These are phyloP conservation scores for Chydorus sphaericus DNA, from an alignment of 2,888 invertebrate genomes.

Conservation along the genomic window DNA sequence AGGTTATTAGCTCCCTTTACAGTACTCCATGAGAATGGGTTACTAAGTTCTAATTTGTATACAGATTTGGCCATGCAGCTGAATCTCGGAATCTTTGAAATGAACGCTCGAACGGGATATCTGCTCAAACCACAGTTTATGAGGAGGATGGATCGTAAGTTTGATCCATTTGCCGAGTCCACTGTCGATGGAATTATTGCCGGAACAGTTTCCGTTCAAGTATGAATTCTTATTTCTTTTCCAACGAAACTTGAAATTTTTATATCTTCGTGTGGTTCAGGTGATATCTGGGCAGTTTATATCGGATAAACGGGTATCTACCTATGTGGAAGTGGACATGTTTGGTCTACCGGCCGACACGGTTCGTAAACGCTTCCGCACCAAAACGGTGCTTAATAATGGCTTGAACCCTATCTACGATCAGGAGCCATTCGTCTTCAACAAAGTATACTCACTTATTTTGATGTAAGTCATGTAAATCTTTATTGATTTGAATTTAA, in stretches of 20 bases:
- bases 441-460: slow-evolving; percentile 48
- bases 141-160: slow-evolving; percentile 73
- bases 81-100: slow-evolving; percentile 85
- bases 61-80: slow-evolving; percentile 92
- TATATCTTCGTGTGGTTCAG: slow-evolving; percentile 22
- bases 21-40: not conserved
- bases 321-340: slow-evolving; percentile 96
- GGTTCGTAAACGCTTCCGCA: slow-evolving; percentile 77
- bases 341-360: slow-evolving; percentile 94
- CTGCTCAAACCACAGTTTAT: slow-evolving; percentile 93
- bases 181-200: slow-evolving; percentile 97
- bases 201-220: slow-evolving; percentile 76
- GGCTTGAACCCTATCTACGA: slow-evolving; percentile 89
- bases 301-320: slow-evolving; percentile 79
- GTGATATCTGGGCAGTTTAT: slow-evolving; percentile 90
- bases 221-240: slow-evolving; percentile 21
- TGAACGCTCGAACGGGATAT: slow-evolving; percentile 82
- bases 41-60: slow-evolving; percentile 2
- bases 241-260: slow-evolving; percentile 1
- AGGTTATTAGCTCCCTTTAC: slow-evolving; percentile 28
- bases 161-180: slow-evolving; percentile 95
- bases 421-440: slow-evolving; percentile 87
- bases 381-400: slow-evolving; percentile 74
- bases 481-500: not conserved
- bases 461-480: not conserved